These are phyloP conservation scores for Leucoraja erinaceus DNA, from an alignment of 2,113 vertebrate species.

Conservation along the genomic window DNA sequence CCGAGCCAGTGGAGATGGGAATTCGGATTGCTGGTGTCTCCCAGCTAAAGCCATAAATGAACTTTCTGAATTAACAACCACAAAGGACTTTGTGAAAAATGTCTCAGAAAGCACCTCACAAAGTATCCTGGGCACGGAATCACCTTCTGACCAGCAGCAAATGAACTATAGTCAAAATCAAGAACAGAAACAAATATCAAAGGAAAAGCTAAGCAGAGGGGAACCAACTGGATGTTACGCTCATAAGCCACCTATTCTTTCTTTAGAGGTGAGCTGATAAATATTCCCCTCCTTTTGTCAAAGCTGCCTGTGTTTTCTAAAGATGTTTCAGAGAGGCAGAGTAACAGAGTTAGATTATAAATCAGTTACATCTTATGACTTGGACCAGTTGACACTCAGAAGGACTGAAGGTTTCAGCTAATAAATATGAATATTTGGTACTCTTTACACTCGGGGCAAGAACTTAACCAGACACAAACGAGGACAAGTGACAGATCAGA, in stretches of 20 bases:
- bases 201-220: neutral
- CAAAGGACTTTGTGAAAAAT: neutral
- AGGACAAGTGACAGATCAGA: neutral
- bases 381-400: neutral
- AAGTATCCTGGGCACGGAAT: neutral
- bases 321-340: neutral
- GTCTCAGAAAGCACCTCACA: neutral
- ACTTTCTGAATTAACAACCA: neutral
- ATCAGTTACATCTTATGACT: neutral
- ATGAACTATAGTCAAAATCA: neutral
- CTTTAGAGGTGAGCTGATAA: slow-evolving; percentile 33
- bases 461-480: neutral
- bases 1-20: slow-evolving; percentile 2
- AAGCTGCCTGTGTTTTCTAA: neutral
- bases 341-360: neutral
- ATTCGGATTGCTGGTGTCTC: neutral
- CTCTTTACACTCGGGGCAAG: neutral
- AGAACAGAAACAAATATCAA: too few relatives aligned
- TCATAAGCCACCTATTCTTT: neutral
- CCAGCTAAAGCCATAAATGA: neutral
- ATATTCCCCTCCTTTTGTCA: neutral
- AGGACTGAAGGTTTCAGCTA: neutral
- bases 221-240: neutral
- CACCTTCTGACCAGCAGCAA: neutral
- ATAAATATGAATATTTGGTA: neutral